Evolutionary conservation across 2,797 vertebrate species (phyloP), one percentile per base, ranked within the genome.

Genomic region (Apodemus agrarius): DNA sequence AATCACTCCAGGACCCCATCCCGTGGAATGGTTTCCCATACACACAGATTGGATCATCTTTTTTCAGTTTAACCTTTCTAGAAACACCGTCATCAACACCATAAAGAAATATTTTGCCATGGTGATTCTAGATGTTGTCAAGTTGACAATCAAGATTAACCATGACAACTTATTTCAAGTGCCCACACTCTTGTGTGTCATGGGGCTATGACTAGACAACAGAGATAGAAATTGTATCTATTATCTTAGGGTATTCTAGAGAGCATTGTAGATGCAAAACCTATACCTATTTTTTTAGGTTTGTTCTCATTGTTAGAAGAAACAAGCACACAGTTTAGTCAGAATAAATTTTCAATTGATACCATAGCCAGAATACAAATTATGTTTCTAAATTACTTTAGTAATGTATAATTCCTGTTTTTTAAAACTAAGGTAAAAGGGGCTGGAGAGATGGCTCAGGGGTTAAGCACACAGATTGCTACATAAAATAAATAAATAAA

Each of bases 321-420:
- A 80, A 80, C 24, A 80, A 84, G 87, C 54, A 49, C 54, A 91
- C 49, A 88, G 67, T n/a, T 90, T 69, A 90, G 49, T 76, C 76
- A 46, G 84, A 87, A 43, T 76, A 61, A 57, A 37, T 92, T 93
- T 43, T 65, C 26, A 81, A 0, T 52, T 74, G 74, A 52, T 78
- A 49, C 65, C 52, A n/a, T 54, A 81, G 59, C 59, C 46, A 61
- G 59, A 31, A 69, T 92, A 76, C 12, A 93, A 76, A 88, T 92
- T 29, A 43, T 49, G 3, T 90, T 92, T 65, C n/a, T 94, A 84
- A 85, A 72, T 87, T 89, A 54, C 89, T 74, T 86, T 75, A 95
- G 65, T 91, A 90, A 67, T 54, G 80, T 17, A 52, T 87, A 87
- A 80, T 65, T 76, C 37, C 67, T 57, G n/a, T 87, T 93, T 75